These are phyloP conservation scores for Palythoa grandis DNA, from an alignment of 92 coral and sea anemone genomes.

Conservation along the genomic window DNA sequence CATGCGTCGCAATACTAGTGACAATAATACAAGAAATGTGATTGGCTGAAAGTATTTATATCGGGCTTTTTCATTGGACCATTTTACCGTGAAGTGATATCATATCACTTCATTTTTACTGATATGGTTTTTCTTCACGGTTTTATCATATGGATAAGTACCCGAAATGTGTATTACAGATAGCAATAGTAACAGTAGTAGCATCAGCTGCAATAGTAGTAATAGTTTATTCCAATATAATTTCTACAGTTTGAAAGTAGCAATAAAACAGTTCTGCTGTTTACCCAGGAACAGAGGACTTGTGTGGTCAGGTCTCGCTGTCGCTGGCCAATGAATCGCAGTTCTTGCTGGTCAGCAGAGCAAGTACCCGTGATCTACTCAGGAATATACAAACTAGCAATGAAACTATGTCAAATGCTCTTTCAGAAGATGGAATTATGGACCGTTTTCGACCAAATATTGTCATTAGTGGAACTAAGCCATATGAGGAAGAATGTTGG, in stretches of 20 bases:
- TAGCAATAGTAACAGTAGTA: background rate
- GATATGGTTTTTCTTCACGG: too few species aligned
- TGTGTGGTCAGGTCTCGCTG: slow-evolving; percentile 44
- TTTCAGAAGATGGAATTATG: slow-evolving; percentile 54
- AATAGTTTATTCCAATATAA: background rate
- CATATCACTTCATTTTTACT: too few species aligned
- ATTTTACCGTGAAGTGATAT: too few species aligned
- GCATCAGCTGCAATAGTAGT: background rate
- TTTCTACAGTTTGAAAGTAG: background rate
- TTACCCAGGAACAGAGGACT: slow-evolving; percentile 43
- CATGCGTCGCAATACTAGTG: too few species aligned
- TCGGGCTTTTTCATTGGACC: too few species aligned
- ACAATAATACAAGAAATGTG: too few species aligned
- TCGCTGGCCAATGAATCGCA: slow-evolving; percentile 95
- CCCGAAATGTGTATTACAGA: background rate
- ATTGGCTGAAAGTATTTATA: too few species aligned
- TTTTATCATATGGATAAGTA: too few species aligned
- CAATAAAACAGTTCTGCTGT: background rate
- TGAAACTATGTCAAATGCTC: background rate
- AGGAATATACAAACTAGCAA: slow-evolving; percentile 24
- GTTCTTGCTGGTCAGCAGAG: slow-evolving; percentile 75
- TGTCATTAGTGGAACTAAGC: slow-evolving; percentile 68
- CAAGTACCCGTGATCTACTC: slow-evolving; percentile 64
- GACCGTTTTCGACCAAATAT: slow-evolving; percentile 90
- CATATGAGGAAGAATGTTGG: slow-evolving; percentile 89